Base-by-base conservation (phyloP, 2,888 invertebrate genomes). In the Theodoxus fluviatilis region DNA sequence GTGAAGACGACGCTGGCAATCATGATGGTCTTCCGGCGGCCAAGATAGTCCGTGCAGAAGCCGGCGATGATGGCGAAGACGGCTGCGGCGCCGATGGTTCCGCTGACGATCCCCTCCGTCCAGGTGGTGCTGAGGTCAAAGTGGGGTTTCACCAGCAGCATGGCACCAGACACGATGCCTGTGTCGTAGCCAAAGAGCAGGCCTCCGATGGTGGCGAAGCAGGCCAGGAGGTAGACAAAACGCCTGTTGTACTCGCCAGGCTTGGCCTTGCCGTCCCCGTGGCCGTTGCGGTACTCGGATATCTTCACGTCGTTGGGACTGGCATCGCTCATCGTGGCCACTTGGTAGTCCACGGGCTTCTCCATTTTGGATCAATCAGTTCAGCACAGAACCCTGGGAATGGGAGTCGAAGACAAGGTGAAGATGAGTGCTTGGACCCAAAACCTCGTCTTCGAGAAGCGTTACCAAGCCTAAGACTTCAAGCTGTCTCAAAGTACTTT, bases 121-220 rank as follows among this genome's bases (percentile, higher is more conserved):
- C 88, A 88, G 25, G 85, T 74, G 35, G 80, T 82, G 47, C 75
- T 79, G 49, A 89, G 79, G 2, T 81, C 52, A 73, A 88, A 88
- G 35, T 86, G 78, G 40, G 85, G 83, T 67, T 84, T 83, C 67
- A 82, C 78, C 7, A 83, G 73, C 22, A 89, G 76, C 84, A 89
- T 86, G 2, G 89, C 88, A 4, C 89, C 89, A 0, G 89, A 89
- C 7, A 90, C 88, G 35, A 90, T 89, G 15, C 90, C 90, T 0
- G 82, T 82, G 57, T 81, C 81, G 71, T 82, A 82, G 28, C 90
- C 90, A 79, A 90, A 90, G 15, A 90, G 80, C 69, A 89, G 87
- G 1, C 89, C 89, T 4, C 89, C 89, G 28, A 86, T 82, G 7
- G 83, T 82, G 0, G 85, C 83, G 68, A 85, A 81, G 57, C 81